phyloP scores from a whole-genome alignment of 1,140 invertebrate species.

The Eulimnadia texana region DNA sequence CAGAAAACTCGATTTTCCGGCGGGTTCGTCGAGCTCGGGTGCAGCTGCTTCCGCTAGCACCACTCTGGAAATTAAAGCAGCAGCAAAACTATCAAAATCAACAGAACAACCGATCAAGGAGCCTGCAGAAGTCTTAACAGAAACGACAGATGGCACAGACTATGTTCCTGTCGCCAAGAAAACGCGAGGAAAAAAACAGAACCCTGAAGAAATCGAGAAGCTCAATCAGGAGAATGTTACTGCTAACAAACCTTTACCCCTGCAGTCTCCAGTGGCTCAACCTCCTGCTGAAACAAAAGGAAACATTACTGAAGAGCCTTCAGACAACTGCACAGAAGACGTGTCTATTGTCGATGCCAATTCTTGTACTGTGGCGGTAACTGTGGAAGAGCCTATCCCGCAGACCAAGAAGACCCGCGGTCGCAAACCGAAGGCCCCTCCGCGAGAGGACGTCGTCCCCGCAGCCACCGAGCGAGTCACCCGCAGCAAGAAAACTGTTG shows the following conservation, averaged over 20 bases:
- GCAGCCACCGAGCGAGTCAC: not conserved
- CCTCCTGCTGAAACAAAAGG: not conserved
- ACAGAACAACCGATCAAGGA: too few species aligned
- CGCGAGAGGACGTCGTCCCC: not conserved
- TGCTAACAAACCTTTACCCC: too few species aligned
- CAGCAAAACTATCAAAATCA: too few species aligned
- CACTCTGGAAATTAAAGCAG: too few species aligned
- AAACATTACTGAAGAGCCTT: not conserved
- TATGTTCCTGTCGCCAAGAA: too few species aligned
- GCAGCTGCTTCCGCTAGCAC: too few species aligned
- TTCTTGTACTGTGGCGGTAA: not conserved
- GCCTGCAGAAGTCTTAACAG: too few species aligned
- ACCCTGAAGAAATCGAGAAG: too few species aligned
- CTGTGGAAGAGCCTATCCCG: not conserved
- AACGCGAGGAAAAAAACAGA: too few species aligned
- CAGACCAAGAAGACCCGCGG: not conserved
- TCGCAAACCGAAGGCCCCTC: not conserved
- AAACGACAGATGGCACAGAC: too few species aligned
- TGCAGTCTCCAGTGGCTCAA: too few species aligned
- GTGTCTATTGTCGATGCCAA: not conserved
- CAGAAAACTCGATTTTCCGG: not conserved
- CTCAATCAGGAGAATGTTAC: too few species aligned
- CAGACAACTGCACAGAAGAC: not conserved
- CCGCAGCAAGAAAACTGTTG: not conserved
- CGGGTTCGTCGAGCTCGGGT: not conserved